Conservation (phyloP, 2,888 invertebrate species). For the Mechanitis messenoides region DNA sequence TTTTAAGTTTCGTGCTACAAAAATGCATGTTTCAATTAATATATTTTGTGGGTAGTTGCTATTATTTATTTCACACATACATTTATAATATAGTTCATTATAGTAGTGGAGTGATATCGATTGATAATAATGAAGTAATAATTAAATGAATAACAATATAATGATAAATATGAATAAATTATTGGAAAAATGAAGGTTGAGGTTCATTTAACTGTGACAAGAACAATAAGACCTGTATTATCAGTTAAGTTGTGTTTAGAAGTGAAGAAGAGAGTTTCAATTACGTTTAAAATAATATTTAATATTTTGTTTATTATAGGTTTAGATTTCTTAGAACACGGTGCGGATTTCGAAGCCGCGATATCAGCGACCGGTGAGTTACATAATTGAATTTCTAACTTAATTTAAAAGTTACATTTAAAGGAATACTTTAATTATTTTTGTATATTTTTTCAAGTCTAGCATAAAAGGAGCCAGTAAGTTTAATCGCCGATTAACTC, state of each 20-base stretch:
- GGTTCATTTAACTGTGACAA: slow-evolving; percentile 27
- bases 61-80: too few species aligned
- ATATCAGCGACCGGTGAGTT: slow-evolving; percentile 81
- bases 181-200: slow-evolving; percentile 24
- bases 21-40: too few species aligned
- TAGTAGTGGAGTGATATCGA: too few species aligned
- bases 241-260: slow-evolving; percentile 23
- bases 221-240: slow-evolving; percentile 23
- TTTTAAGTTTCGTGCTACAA: too few species aligned
- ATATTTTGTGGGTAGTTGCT: too few species aligned
- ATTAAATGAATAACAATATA: too few species aligned
- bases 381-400: too few species aligned
- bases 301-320: slow-evolving; percentile 65
- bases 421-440: background rate
- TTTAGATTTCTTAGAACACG: slow-evolving; percentile 84
- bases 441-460: background rate
- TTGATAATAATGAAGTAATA: too few species aligned
- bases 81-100: too few species aligned
- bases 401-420: too few species aligned
- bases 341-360: slow-evolving; percentile 84
- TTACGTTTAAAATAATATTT: slow-evolving; percentile 12
- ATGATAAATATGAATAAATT: background rate
- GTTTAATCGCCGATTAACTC: background rate
- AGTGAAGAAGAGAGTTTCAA: too few species aligned
- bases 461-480: background rate